A percentile compares a stretch with the other conserved stretches of the same genome.
These are phyloP conservation scores for Vireo altiloquus DNA, from an alignment of 2,113 vertebrate species.

Conservation along the genomic window DNA sequence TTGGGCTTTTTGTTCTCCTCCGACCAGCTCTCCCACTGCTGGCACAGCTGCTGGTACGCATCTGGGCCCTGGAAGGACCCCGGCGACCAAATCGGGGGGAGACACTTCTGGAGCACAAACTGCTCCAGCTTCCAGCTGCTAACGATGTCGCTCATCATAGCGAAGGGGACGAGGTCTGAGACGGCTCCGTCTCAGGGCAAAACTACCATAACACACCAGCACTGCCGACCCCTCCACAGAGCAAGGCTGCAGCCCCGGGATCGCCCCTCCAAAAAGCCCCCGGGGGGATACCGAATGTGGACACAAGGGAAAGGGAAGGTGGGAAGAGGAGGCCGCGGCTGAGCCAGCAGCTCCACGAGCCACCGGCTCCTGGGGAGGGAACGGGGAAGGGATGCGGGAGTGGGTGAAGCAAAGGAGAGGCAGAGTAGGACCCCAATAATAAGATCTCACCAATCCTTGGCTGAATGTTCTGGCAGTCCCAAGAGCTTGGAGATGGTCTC, in stretches of 20 bases:
- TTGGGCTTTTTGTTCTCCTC: constrained; percentile 61
- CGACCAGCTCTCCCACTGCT: constrained; percentile 58
- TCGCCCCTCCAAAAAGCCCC: accelerated
- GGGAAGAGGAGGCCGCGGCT: accelerated
- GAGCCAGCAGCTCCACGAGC: accelerated
- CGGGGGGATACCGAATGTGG: accelerated
- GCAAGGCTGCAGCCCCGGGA: background rate
- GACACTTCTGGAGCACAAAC: constrained; percentile 62
- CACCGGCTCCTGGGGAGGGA: background rate
- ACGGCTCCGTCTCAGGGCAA: background rate
- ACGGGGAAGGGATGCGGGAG: background rate
- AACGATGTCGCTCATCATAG: constrained; percentile 37
- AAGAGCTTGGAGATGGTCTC: background rate
- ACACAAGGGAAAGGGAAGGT: background rate
- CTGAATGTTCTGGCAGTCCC: background rate
- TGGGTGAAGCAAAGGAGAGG: accelerated
- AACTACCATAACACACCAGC: constrained; percentile 14
- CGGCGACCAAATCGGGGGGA: constrained; percentile 15
- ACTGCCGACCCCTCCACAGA: background rate
- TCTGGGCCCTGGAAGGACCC: constrained; percentile 53
- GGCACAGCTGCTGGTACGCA: constrained; percentile 52
- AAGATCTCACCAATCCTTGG: constrained; percentile 62
- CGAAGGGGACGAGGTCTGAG: background rate
- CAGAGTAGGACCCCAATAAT: background rate
- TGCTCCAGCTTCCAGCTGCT: constrained; percentile 63